Base-by-base conservation (phyloP, 2,113 vertebrate species). In the Vimba vimba region DNA sequence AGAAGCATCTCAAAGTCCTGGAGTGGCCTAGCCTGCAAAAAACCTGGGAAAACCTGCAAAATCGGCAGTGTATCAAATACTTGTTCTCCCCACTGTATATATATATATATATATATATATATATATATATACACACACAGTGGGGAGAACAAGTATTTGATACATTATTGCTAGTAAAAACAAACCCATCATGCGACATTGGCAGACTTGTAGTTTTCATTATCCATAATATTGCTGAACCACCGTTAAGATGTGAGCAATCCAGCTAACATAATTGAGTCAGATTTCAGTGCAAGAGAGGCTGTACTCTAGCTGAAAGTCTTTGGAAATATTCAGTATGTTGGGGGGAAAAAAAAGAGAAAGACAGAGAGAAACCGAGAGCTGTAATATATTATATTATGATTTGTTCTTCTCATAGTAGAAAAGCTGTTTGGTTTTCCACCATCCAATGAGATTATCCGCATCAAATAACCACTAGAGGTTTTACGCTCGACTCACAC, bases 401-500 rank as follows among this genome's bases (percentile, higher is more conserved):
- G 69, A 87, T 68, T 21, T 47, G 87, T 82, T 74, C 19, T 52
- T 33, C 45, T 87, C 62, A 83, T 68, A 87, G 76, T 36, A 83
- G 36, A 85, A 87, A 87, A 45, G 19, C 62, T 85, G 88, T 76
- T 90, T 89, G 83, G 84, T 87, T 86, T 87, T 60, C 19, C 68
- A 55, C 71, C 43, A 23, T 71, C 82, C 88, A 89, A 86, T 89
- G 89, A 90, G 87, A 92, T 89, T 91, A 88, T 75, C 85, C 87
- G 77, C 81, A 90, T 90, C 86, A 90, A 55, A 90, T 86, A 60
- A 74, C 88, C 86, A 81, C 88, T 86, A 89, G 89, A 91, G 79
- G 78, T 85, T 89, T 85, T 62, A 84, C 84, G 47, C 64, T 43
- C 77, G 30, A 64, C 62, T 57, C 52, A n/a, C 60, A 43, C 25